Conservation (phyloP, 2,888 invertebrate genomes). For the Calliopum simillimum region DNA sequence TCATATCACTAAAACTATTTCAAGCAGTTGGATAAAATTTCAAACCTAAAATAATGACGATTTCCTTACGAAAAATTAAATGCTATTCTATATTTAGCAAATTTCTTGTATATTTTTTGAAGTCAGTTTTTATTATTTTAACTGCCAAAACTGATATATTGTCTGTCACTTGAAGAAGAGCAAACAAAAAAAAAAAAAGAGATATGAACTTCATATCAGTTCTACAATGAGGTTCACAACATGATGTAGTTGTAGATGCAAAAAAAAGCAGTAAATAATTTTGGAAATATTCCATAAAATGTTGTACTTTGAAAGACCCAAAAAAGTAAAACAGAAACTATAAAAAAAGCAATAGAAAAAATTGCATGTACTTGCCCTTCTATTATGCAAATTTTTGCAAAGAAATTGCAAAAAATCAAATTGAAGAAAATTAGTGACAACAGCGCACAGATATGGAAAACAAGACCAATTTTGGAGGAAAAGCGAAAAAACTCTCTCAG, state of each 20-base stretch:
- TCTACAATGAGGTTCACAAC: slow-evolving; percentile 4
- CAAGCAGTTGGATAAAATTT: too few relatives aligned
- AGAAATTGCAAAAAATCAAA: slow-evolving; percentile 7
- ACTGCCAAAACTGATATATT: slow-evolving; percentile 22
- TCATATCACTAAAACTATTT: too few relatives aligned
- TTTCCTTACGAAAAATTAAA: too few relatives aligned
- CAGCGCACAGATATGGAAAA: neutral
- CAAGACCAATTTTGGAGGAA: neutral
- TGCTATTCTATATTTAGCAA: too few relatives aligned
- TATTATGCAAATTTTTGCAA: slow-evolving; percentile 31
- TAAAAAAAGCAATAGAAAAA: neutral
- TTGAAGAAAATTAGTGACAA: slow-evolving; percentile 21
- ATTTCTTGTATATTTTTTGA: too few relatives aligned
- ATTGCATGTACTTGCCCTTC: slow-evolving; percentile 21
- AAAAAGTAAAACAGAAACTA: neutral
- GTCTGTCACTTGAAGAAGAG: neutral
- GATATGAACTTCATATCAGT: slow-evolving; percentile 22
- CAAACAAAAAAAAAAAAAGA: neutral
- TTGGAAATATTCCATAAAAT: slow-evolving; percentile 34
- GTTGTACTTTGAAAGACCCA: neutral
- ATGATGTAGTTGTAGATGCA: neutral
- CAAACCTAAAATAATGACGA: too few relatives aligned
- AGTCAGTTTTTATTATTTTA: neutral
- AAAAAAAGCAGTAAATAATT: slow-evolving; percentile 27
- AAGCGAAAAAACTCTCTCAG: slow-evolving; percentile 4